Percentiles rank a stretch among this genome's conserved stretches.
phyloP scores from a whole-genome alignment of 2,113 vertebrate species.

The Larimichthys crocea region DNA sequence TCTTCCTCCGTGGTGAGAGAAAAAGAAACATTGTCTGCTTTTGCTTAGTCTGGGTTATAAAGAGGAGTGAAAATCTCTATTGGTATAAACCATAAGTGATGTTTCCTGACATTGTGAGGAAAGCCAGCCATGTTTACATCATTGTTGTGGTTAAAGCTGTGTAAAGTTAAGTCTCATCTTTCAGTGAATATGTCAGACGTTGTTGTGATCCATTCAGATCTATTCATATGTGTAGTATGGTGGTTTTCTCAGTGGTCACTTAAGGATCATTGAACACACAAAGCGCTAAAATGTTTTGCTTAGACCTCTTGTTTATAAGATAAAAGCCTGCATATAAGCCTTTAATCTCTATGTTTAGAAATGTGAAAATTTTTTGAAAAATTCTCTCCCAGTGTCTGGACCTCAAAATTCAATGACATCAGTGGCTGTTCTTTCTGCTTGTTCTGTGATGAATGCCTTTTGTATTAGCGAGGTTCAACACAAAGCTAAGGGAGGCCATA shows the following conservation, averaged over 20 bases:
- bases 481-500: slow-evolving; percentile 46
- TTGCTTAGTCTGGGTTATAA: slow-evolving; percentile 64
- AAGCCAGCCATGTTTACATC: slow-evolving; percentile 64
- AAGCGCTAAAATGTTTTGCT: slow-evolving; percentile 70
- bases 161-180: slow-evolving; percentile 68
- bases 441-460: slow-evolving; percentile 63
- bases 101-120: slow-evolving; percentile 57
- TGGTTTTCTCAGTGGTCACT: slow-evolving; percentile 73
- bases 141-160: slow-evolving; percentile 76
- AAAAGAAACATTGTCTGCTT: slow-evolving; percentile 65
- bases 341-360: slow-evolving; percentile 79
- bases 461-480: slow-evolving; percentile 51
- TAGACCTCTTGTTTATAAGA: slow-evolving; percentile 73
- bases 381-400: slow-evolving; percentile 62
- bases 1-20: slow-evolving; percentile 34
- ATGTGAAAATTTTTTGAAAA: slow-evolving; percentile 74
- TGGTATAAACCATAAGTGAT: slow-evolving; percentile 66
- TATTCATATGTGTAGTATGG: slow-evolving; percentile 61
- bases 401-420: slow-evolving; percentile 69
- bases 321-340: slow-evolving; percentile 69
- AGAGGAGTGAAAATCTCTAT: slow-evolving; percentile 65
- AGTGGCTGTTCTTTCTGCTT: slow-evolving; percentile 41
- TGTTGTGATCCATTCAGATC: slow-evolving; percentile 72
- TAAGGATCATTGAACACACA: slow-evolving; percentile 72
- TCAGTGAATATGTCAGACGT: slow-evolving; percentile 64